Evolutionary conservation across 2,888 invertebrate species (phyloP), one percentile per base, ranked within the genome.

Genomic region (Aethes cnicana): DNA sequence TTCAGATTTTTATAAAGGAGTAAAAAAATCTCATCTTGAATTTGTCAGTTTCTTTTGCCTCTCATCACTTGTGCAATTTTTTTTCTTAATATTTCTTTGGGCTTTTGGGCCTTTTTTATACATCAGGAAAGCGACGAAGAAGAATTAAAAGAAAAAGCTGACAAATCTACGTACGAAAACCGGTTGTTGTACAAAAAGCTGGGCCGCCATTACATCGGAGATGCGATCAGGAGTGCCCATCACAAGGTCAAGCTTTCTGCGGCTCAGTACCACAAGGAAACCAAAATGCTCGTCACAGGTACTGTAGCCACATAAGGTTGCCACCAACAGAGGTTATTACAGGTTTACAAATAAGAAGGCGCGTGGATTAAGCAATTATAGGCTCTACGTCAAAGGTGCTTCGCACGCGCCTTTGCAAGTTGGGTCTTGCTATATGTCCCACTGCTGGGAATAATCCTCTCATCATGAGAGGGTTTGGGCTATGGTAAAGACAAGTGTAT

Each of bases 211-310:
- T 96, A 94, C 74, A 91, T 96, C 43, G 92, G 93, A 0, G 93
- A 95, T 61, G 92, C 93, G 18, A 92, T 94, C 0, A 87, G 92
- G 14, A 93, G 93, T 70, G 90, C 92, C 8, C 81, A 92, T 60
- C 87, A 84, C 33, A 90, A 92, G 57, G 93, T 94, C 0, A 81
- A 90, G 46, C 79, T 99, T 0, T 95, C 97, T 0, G 92, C 97
- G 0, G 95, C 95, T 0, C 94, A 95, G 35, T 99, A 96, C 79
- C 96, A 98, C 75, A 92, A 92, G 59, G 88, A 91, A 1, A 93
- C 93, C 0, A 94, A 94, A 74, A 92, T 99, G 59, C 85, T 99
- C 47, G 95, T 98, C 0, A 94, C 95, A 23, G 92, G 92, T 92
- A 21, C 6, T 8, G 6, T 5, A 11, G 28, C 4, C 16, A 25